Percentiles rank a stretch among this genome's conserved stretches.
Evolutionary conservation across 2,797 vertebrate species (phyloP).

Genomic region (Poeciliopsis gracilis): DNA sequence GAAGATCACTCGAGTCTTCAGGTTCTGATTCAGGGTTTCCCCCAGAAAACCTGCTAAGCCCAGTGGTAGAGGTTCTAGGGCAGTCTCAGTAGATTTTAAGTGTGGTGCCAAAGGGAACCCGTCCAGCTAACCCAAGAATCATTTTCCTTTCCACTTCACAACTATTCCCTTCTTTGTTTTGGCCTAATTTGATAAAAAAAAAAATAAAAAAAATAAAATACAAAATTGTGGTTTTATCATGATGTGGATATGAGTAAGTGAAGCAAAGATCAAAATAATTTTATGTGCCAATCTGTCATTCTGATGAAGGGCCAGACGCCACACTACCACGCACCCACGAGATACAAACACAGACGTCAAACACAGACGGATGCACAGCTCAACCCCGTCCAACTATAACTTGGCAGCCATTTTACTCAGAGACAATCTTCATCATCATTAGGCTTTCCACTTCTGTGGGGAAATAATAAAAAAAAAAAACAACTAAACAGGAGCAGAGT

Average conservation of each 20-base stretch:
- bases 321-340: constrained; percentile 37
- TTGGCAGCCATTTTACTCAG: constrained; percentile 64
- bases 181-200: neutral
- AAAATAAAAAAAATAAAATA: neutral
- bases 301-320: constrained; percentile 64
- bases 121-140: neutral
- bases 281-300: constrained; percentile 59
- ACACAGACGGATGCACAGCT: constrained; percentile 17
- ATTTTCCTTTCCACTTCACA: neutral
- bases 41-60: too few species aligned
- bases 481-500: constrained; percentile 47
- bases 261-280: constrained; percentile 28
- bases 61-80: too few species aligned
- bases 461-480: neutral
- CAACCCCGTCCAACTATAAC: constrained; percentile 40
- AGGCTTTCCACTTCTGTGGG: constrained; percentile 62
- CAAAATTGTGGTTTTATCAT: neutral
- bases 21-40: too few species aligned
- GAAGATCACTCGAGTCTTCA: too few species aligned
- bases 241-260: constrained; percentile 29
- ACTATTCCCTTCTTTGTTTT: neutral
- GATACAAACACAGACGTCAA: constrained; percentile 10
- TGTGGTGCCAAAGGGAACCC: neutral
- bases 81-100: neutral
- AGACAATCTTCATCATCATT: constrained; percentile 74